Percentiles rank a stretch among this genome's conserved stretches.
phyloP scores from a whole-genome alignment of 2,888 invertebrate species.

The Drosophila phalerata region DNA sequence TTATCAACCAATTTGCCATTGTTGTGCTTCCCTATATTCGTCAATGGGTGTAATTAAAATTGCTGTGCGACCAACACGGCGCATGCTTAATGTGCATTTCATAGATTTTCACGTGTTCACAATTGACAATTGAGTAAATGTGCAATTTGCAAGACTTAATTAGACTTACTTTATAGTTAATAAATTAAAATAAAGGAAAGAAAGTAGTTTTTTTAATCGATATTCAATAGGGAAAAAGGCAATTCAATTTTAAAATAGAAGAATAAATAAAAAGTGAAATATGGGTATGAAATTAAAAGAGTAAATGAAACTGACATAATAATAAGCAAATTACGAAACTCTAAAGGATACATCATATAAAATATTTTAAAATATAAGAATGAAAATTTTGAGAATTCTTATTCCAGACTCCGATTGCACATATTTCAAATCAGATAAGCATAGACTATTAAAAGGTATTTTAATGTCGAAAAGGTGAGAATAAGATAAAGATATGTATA shows the following conservation, averaged over 20 bases:
- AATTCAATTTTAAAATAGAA: not conserved
- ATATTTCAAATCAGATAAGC: too few species aligned
- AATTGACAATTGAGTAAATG: slow-evolving; percentile 60
- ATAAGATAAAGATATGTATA: too few species aligned
- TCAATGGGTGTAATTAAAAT: slow-evolving; percentile 66
- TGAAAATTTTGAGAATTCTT: too few species aligned
- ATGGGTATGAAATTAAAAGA: not conserved
- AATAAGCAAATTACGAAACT: not conserved
- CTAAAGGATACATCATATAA: not conserved
- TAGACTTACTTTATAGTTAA: not conserved
- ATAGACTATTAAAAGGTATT: too few species aligned
- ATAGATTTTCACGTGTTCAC: slow-evolving; percentile 14
- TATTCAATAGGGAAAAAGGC: not conserved
- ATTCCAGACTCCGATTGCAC: too few species aligned
- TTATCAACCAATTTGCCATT: slow-evolving; percentile 38
- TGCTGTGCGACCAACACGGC: slow-evolving; percentile 47
- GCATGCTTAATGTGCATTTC: slow-evolving; percentile 58
- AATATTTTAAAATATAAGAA: too few species aligned
- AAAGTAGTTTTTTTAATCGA: slow-evolving; percentile 22
- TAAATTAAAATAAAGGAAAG: slow-evolving; percentile 17
- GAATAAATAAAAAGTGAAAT: not conserved
- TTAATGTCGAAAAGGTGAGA: too few species aligned
- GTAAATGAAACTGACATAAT: not conserved
- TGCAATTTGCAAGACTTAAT: slow-evolving; percentile 49
- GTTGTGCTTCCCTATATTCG: slow-evolving; percentile 8